phyloP scores from a whole-genome alignment of 2,113 vertebrate species.

The Microcebus tavaratra region DNA sequence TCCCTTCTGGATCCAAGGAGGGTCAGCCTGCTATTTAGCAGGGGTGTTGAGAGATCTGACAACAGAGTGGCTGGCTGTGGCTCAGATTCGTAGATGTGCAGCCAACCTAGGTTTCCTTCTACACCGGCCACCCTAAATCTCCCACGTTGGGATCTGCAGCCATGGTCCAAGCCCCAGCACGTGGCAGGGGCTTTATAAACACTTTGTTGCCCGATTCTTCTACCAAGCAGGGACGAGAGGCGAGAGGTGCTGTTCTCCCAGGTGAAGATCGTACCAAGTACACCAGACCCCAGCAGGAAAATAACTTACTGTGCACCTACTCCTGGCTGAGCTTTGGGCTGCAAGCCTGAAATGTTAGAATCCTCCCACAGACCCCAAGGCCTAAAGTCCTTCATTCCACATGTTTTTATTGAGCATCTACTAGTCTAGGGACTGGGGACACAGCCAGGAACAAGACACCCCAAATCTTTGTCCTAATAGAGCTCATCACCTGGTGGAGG shows the following conservation, averaged over 20 bases:
- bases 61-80: neutral
- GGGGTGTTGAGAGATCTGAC: neutral
- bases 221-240: neutral
- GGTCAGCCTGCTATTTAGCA: neutral
- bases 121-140: neutral
- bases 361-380: neutral
- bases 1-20: neutral
- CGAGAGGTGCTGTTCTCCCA: neutral
- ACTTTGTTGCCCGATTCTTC: neutral
- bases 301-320: neutral
- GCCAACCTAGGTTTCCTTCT: neutral
- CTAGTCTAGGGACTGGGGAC: neutral
- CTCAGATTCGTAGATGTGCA: neutral
- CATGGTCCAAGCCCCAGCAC: neutral
- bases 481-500: neutral
- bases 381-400: neutral
- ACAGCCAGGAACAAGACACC: neutral
- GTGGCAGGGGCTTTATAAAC: neutral
- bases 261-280: neutral
- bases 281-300: neutral
- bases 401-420: neutral
- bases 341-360: neutral
- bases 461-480: neutral
- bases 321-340: neutral
- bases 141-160: accelerated